These are phyloP conservation scores for Nymphicus hollandicus DNA, from an alignment of 2,113 vertebrate genomes.

Conservation along the genomic window DNA sequence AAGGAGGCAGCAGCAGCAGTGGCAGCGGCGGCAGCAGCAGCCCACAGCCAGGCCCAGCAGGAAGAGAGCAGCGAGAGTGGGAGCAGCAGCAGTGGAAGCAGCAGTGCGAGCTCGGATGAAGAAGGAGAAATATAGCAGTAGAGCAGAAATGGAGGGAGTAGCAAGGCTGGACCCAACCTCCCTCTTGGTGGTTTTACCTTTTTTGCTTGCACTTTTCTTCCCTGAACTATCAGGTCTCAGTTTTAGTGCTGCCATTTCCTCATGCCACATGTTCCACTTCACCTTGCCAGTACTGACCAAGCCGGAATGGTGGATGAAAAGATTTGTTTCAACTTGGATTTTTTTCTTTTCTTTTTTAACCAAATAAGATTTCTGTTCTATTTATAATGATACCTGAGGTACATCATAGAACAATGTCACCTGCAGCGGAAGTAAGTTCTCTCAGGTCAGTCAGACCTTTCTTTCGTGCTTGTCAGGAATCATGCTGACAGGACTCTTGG, in stretches of 20 bases:
- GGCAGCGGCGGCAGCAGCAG: slow-evolving; percentile 32
- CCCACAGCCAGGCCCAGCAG: slow-evolving; percentile 67
- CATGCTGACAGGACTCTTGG: background rate
- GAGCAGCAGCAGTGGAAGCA: slow-evolving; percentile 70
- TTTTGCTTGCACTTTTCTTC: slow-evolving; percentile 12
- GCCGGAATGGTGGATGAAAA: background rate
- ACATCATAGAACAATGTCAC: slow-evolving; percentile 50
- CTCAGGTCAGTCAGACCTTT: slow-evolving; percentile 35
- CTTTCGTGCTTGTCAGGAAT: slow-evolving; percentile 19
- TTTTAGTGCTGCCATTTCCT: slow-evolving; percentile 36
- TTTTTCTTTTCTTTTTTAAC: background rate
- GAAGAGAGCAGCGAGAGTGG: slow-evolving; percentile 55
- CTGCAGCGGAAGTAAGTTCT: slow-evolving; percentile 69
- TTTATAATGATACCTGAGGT: slow-evolving; percentile 64
- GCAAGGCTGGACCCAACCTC: slow-evolving; percentile 39
- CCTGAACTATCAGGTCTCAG: background rate
- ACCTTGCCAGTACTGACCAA: slow-evolving; percentile 47
- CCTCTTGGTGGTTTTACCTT: background rate
- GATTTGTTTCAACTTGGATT: slow-evolving; percentile 34
- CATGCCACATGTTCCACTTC: background rate
- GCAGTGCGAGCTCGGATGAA: slow-evolving; percentile 75
- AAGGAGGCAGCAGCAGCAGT: slow-evolving; percentile 74
- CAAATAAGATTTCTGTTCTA: slow-evolving; percentile 55
- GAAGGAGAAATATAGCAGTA: slow-evolving; percentile 72
- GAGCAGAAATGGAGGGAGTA: background rate